These are phyloP conservation scores for Cathartes aura DNA, from an alignment of 2,113 vertebrate genomes.

Conservation along the genomic window DNA sequence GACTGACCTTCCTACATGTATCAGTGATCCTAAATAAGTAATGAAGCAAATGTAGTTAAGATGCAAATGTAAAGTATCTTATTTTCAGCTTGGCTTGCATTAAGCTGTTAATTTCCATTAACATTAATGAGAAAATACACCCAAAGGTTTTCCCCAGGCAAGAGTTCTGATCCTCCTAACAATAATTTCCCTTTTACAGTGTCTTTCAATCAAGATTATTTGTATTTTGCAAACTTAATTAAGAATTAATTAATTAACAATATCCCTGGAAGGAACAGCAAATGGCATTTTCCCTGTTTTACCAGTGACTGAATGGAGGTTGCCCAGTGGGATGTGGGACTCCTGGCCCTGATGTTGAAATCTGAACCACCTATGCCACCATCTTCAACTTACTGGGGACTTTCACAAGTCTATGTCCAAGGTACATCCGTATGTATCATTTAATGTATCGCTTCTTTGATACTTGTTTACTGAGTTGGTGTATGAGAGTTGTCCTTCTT, in stretches of 20 bases:
- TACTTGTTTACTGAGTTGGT: neutral
- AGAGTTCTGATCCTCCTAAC: constrained; percentile 31
- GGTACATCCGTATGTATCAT: neutral
- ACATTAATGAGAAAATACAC: constrained; percentile 43
- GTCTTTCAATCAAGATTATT: constrained; percentile 29
- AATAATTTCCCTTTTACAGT: constrained; percentile 21
- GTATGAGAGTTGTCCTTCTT: neutral
- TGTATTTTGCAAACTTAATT: constrained; percentile 65
- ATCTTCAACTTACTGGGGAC: neutral
- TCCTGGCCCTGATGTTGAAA: neutral
- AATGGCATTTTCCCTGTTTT: neutral
- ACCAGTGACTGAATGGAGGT: neutral
- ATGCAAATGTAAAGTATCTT: constrained; percentile 40
- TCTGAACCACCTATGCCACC: neutral
- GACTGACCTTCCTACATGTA: neutral
- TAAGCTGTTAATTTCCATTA: constrained; percentile 55
- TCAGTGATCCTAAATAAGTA: constrained; percentile 10
- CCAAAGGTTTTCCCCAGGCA: constrained; percentile 36
- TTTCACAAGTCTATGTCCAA: neutral
- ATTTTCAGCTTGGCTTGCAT: constrained; percentile 41
- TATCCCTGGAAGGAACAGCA: neutral
- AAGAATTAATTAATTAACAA: constrained; percentile 47
- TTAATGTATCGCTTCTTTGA: fast-evolving
- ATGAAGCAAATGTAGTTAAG: constrained; percentile 10
- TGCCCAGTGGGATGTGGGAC: neutral